These are phyloP conservation scores for Callyntrura sp. DNA, from an alignment of 2,888 invertebrate species.

Conservation along the genomic window DNA sequence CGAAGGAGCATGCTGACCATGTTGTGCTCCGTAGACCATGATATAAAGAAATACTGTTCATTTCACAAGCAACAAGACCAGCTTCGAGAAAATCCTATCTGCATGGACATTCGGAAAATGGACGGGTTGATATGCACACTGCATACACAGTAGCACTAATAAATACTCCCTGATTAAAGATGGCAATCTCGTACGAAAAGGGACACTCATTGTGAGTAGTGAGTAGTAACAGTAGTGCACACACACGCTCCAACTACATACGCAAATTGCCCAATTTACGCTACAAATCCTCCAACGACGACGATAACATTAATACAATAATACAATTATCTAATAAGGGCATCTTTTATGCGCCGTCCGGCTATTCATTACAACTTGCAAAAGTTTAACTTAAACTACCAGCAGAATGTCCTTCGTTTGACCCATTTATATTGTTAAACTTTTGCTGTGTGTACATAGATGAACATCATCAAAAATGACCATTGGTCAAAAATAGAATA, in stretches of 20 bases:
- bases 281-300: not conserved
- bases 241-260: too few species aligned
- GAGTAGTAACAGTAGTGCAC: not conserved
- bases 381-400: too few species aligned
- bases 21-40: constrained; percentile 82
- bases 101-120: not conserved
- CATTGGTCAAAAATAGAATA: not conserved
- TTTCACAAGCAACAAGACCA: constrained; percentile 3
- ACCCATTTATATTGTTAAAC: constrained; percentile 30
- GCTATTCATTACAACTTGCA: constrained; percentile 11
- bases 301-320: not conserved
- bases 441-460: not conserved
- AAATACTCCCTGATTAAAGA: constrained; percentile 53
- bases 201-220: constrained; percentile 1
- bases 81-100: not conserved
- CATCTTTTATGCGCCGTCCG: constrained; percentile 53
- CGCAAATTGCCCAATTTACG: constrained; percentile 80
- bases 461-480: not conserved
- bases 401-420: constrained; percentile 24
- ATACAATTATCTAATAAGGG: constrained; percentile 37
- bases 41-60: constrained; percentile 64
- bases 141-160: constrained; percentile 61
- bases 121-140: not conserved
- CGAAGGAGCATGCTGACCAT: constrained; percentile 29
- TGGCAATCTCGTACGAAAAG: constrained; percentile 55